Base-by-base conservation (phyloP, 2,888 invertebrate species). In the Chrysodeixis includens region DNA sequence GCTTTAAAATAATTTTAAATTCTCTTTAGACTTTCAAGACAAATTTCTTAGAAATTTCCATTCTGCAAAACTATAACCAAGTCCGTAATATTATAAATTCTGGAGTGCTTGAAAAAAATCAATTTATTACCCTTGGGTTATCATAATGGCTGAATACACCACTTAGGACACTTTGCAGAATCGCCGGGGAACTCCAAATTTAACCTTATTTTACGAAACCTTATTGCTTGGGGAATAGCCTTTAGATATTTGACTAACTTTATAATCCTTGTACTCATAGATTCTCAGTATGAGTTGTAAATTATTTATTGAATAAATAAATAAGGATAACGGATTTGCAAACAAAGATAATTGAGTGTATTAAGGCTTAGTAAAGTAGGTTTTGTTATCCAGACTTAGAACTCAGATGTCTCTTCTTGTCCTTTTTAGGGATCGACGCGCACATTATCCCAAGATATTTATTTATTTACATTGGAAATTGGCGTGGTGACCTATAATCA, bases 161-260 rank as follows among this genome's bases (percentile, higher is more conserved):
- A 20, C 20, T 49, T 49, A 49, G 46, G 46, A 49, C 46, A 49
- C 46, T 49, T 49, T 49, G 18, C 20, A 49, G 10, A 49, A 20
- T 49, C 18, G 10, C 10, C 10, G 10, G 46, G 46, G 46, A 49
- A 20, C 20, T 49, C 18, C 3, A 20, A 20, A 49, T 49, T 49
- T 49, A n/a, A 20, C 18, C 46, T 10, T 10, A 20, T 20, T 49
- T 20, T 12, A 18, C 3, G 10, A 20, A 49, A 49, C 46, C 10
- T 3, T 18, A 46, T 46, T 49, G 46, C 10, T 20, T 18, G 2
- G 46, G 46, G 46, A 49, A 49, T 18, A 4, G 18, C 20, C 20
- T 1, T 18, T 20, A 3, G 46, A 20, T 49, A 49, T 20, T 20
- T 0, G 20, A 9, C 18, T 49, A 49, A 49, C 20, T 49, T 49